Percentiles rank a stretch among this genome's conserved stretches.
These are phyloP conservation scores for Syngnathus rostellatus DNA, from an alignment of 2,797 vertebrate genomes.

Conservation along the genomic window DNA sequence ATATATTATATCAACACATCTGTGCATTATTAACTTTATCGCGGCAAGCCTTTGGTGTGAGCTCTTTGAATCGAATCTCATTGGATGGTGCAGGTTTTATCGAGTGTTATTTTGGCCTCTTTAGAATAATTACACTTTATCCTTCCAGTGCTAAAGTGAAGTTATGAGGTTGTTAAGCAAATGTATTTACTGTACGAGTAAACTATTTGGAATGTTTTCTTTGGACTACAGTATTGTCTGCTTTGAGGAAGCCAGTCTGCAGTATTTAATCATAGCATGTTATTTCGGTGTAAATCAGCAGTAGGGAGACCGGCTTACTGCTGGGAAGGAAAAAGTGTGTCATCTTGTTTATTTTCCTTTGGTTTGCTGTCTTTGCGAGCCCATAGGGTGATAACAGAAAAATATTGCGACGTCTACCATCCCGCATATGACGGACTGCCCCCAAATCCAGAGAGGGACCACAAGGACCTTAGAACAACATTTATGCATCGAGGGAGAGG, in stretches of 20 bases:
- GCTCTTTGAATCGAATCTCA: not conserved
- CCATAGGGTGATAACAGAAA: slow-evolving; percentile 55
- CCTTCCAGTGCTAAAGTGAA: slow-evolving; percentile 1
- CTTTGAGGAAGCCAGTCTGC: not conserved
- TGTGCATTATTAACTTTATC: not conserved
- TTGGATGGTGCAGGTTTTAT: not conserved
- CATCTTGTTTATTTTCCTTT: slow-evolving; percentile 63
- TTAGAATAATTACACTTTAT: not conserved
- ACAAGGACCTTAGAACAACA: slow-evolving; percentile 53
- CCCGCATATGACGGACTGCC: slow-evolving; percentile 31
- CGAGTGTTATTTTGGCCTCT: not conserved
- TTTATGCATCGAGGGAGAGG: slow-evolving; percentile 37
- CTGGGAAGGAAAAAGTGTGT: slow-evolving; percentile 50
- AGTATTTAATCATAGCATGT: slow-evolving; percentile 8
- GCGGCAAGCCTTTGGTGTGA: not conserved
- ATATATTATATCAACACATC: not conserved
- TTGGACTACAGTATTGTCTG: not conserved
- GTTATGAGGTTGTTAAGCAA: slow-evolving; percentile 4
- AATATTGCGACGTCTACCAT: slow-evolving; percentile 42
- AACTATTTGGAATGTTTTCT: slow-evolving; percentile 5
- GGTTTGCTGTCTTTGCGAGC: slow-evolving; percentile 56
- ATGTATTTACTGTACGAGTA: slow-evolving; percentile 1
- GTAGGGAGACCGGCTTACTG: slow-evolving; percentile 16
- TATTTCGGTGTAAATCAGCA: slow-evolving; percentile 18
- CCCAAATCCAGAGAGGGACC: slow-evolving; percentile 34